Evolutionary conservation across 2,113 vertebrate genomes (phyloP).

Genomic region (Brienomyrus longianalis): DNA sequence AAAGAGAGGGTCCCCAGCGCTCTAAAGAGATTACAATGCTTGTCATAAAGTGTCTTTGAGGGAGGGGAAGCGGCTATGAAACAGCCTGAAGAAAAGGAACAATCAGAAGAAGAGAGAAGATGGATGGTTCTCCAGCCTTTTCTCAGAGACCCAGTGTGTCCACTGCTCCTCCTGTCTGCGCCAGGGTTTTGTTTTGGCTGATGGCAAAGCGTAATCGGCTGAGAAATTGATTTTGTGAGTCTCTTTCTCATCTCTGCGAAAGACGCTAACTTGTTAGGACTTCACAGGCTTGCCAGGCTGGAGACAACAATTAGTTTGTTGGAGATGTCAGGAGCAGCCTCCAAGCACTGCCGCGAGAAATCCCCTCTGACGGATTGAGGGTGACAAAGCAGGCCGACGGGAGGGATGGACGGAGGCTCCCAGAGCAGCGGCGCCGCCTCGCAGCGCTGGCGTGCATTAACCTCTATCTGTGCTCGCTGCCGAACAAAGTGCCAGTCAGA

Average conservation of each 20-base stretch:
- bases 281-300: constrained; percentile 75
- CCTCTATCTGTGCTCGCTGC: constrained; percentile 51
- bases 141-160: constrained; percentile 69
- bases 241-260: constrained; percentile 72
- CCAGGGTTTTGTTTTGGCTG: constrained; percentile 70
- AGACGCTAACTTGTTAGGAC: constrained; percentile 92
- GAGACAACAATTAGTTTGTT: constrained; percentile 96
- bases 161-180: constrained; percentile 71
- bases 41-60: constrained; percentile 89
- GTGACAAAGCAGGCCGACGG: constrained; percentile 78
- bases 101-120: constrained; percentile 81
- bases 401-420: constrained; percentile 53
- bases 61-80: constrained; percentile 70
- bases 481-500: constrained; percentile 51
- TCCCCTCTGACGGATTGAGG: constrained; percentile 85
- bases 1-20: constrained; percentile 74
- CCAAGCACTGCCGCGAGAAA: constrained; percentile 79
- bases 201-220: constrained; percentile 79
- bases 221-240: constrained; percentile 80
- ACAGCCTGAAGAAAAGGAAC: constrained; percentile 73
- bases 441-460: constrained; percentile 51
- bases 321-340: constrained; percentile 83
- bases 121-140: constrained; percentile 80
- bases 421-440: constrained; percentile 37
- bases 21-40: constrained; percentile 86